Percentiles rank a stretch among this genome's conserved stretches.
These are phyloP conservation scores for Andricus quercusramuli DNA, from an alignment of 2,888 invertebrate genomes.

Conservation along the genomic window DNA sequence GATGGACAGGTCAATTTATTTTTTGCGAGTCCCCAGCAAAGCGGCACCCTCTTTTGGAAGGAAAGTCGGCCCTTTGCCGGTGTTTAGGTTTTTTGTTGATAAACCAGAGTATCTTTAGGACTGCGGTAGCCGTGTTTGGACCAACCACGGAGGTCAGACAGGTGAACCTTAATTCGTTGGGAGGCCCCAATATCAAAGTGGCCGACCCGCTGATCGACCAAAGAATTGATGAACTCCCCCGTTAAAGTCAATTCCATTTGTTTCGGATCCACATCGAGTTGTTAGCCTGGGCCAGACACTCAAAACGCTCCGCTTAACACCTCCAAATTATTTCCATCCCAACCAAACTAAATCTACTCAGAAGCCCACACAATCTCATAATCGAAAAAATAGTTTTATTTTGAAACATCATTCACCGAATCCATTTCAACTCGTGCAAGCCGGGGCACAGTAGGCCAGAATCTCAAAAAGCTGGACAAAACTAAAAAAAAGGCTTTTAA, in stretches of 20 bases:
- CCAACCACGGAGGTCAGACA: constrained; percentile 59
- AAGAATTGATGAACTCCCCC: constrained; percentile 26
- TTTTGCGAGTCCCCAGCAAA: constrained; percentile 45
- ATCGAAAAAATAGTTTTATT: background rate
- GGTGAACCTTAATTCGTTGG: constrained; percentile 67
- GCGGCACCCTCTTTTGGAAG: constrained; percentile 52
- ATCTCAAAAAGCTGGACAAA: too few species aligned
- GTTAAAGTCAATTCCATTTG: constrained; percentile 40
- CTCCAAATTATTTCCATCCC: constrained; percentile 25
- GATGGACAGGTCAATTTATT: constrained; percentile 50
- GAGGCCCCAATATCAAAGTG: constrained; percentile 64
- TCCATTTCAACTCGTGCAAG: too few species aligned
- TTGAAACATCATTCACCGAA: background rate
- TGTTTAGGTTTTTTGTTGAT: constrained; percentile 48
- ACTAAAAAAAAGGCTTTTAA: too few species aligned
- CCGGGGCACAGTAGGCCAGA: too few species aligned
- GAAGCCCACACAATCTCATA: background rate
- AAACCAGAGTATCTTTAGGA: constrained; percentile 48
- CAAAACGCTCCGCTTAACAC: constrained; percentile 34
- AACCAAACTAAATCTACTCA: constrained; percentile 4
- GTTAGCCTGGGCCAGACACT: constrained; percentile 27
- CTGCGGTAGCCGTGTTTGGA: constrained; percentile 45
- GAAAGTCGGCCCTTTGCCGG: constrained; percentile 44
- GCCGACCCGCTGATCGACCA: constrained; percentile 51
- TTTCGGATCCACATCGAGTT: constrained; percentile 31